A percentile compares a stretch with the other conserved stretches of the same genome.
phyloP scores from a whole-genome alignment of 2,113 vertebrate genomes.

The Myotis brandtii region DNA sequence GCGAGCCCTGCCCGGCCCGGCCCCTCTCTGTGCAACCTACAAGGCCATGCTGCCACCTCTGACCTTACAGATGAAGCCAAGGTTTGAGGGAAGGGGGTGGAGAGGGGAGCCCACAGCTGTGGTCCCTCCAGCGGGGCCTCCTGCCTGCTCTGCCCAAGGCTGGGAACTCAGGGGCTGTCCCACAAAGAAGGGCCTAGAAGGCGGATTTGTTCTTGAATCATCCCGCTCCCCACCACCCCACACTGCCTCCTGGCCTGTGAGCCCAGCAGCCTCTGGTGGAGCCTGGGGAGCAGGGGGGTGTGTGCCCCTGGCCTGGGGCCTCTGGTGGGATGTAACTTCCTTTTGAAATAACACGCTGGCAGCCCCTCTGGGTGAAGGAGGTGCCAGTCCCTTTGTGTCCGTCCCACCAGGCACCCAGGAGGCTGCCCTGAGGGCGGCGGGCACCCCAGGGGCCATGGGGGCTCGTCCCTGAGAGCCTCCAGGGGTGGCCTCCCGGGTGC shows the following conservation, averaged over 20 bases:
- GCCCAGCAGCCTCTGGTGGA: accelerated
- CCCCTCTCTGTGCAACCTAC: accelerated
- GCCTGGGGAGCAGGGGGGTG: not conserved
- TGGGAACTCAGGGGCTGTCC: not conserved
- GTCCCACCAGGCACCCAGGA: too few relatives aligned
- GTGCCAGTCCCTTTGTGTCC: not conserved
- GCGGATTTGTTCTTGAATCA: not conserved
- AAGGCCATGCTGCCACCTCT: accelerated
- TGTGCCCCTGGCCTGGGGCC: not conserved
- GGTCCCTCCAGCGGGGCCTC: not conserved
- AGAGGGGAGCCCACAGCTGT: accelerated
- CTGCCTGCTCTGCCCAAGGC: not conserved
- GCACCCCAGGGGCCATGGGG: too few relatives aligned
- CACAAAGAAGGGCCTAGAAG: not conserved
- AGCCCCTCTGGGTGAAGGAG: not conserved
- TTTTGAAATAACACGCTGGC: too few relatives aligned
- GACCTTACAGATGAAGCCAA: not conserved
- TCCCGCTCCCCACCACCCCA: accelerated
- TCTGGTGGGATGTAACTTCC: not conserved
- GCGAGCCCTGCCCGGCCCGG: accelerated
- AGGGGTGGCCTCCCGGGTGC: not conserved
- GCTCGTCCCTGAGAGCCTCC: not conserved
- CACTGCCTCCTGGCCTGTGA: not conserved
- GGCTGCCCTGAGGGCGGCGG: not conserved
- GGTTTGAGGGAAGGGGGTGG: too few relatives aligned